Conservation (phyloP, 2,113 vertebrate species). For the Mystacornis crossleyi region DNA sequence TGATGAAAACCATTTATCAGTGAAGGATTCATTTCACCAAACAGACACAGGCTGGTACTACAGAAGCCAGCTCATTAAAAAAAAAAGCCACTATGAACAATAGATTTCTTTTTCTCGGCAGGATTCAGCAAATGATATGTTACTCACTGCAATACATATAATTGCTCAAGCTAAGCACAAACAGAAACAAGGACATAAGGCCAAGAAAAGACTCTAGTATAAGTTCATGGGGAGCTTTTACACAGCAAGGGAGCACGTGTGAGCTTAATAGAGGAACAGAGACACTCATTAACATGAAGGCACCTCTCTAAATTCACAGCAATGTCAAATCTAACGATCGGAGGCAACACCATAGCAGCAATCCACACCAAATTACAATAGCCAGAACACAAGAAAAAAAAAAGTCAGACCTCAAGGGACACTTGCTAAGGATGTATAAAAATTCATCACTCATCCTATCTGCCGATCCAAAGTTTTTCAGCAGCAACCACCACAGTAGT, state of each 20-base stretch:
- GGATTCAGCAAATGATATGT: background rate
- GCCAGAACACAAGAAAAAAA: background rate
- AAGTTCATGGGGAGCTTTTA: background rate
- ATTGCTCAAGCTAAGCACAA: background rate
- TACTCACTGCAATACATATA: background rate
- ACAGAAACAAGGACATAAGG: background rate
- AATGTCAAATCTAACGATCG: background rate
- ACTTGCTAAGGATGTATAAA: background rate
- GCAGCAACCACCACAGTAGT: background rate
- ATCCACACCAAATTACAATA: background rate
- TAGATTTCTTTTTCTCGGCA: background rate
- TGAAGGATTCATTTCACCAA: background rate
- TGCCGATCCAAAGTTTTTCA: background rate
- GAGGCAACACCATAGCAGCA: background rate
- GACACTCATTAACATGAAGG: background rate
- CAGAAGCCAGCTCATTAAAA: background rate
- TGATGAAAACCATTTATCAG: background rate
- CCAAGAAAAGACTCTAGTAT: background rate
- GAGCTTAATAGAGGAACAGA: background rate
- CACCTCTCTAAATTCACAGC: background rate
- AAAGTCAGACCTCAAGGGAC: background rate
- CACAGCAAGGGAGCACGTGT: fast-evolving
- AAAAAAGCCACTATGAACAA: background rate
- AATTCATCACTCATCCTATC: background rate
- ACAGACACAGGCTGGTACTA: background rate